phyloP scores from a whole-genome alignment of 2,113 vertebrate genomes.

The Nothocercus nigrocapillus region DNA sequence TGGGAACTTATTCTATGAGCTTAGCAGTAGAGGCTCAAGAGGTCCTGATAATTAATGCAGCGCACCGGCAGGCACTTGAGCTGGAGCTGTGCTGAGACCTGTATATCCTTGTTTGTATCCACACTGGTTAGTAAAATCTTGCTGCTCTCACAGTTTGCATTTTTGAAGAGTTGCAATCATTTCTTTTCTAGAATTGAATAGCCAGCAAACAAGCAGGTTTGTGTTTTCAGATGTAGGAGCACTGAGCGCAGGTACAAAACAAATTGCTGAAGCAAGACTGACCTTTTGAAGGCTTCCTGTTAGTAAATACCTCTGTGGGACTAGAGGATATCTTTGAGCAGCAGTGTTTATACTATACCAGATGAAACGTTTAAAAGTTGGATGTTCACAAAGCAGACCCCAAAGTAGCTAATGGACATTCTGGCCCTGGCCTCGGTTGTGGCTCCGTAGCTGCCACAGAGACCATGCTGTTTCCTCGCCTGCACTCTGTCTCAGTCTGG shows the following conservation, averaged over 20 bases:
- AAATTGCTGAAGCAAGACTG: not conserved
- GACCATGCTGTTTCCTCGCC: conserved; percentile 43
- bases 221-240: not conserved
- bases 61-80: not conserved
- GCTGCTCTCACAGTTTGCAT: not conserved
- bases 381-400: conserved; percentile 47
- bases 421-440: conserved; percentile 45
- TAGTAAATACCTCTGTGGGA: conserved; percentile 24
- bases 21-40: not conserved
- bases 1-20: not conserved
- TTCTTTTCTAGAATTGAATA: not conserved
- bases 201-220: not conserved
- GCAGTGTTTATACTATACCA: conserved; percentile 57
- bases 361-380: conserved; percentile 61
- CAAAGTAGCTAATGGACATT: conserved; percentile 69
- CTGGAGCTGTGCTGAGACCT: not conserved
- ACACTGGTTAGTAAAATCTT: not conserved
- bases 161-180: not conserved
- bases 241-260: not conserved
- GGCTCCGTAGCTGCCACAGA: conserved; percentile 64
- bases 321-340: conserved; percentile 4
- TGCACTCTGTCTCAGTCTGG: conserved; percentile 56
- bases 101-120: not conserved
- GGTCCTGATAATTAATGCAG: not conserved
- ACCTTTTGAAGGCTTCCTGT: conserved; percentile 20